Percentiles rank a stretch among this genome's conserved stretches.
Evolutionary conservation across 2,113 vertebrate species (phyloP).

Genomic region (Cavia aperea): DNA sequence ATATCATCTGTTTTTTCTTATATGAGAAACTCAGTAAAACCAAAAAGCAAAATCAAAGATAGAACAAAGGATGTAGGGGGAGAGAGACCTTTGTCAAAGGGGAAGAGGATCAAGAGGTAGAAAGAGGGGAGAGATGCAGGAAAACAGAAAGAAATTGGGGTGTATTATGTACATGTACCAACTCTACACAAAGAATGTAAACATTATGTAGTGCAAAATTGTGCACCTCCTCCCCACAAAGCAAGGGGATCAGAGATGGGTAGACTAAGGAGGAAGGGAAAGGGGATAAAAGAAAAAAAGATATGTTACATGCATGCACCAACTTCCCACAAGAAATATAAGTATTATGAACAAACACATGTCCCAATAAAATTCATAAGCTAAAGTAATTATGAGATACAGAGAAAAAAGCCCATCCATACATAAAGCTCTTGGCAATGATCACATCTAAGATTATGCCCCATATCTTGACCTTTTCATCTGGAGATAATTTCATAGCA

Average conservation of each 20-base stretch:
- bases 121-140: not conserved
- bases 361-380: not conserved
- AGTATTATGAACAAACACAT: no score
- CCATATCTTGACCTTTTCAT: not conserved
- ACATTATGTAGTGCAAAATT: not conserved
- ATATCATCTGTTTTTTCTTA: not conserved
- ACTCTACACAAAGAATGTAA: not conserved
- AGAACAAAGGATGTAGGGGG: not conserved
- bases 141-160: not conserved
- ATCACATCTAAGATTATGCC: no score
- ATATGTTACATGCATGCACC: not conserved
- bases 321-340: not conserved
- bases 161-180: no score
- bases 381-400: not conserved
- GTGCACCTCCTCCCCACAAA: not conserved
- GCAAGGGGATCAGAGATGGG: not conserved
- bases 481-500: not conserved
- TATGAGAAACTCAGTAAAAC: not conserved
- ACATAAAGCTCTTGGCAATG: not conserved
- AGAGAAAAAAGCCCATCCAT: not conserved
- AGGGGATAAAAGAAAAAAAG: not conserved
- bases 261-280: not conserved
- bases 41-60: not conserved
- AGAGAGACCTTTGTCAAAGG: not conserved
- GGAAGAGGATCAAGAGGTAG: not conserved